Percentiles rank a stretch among this genome's conserved stretches.
These are phyloP conservation scores for Centrocercus urophasianus DNA, from an alignment of 2,113 vertebrate genomes.

Conservation along the genomic window DNA sequence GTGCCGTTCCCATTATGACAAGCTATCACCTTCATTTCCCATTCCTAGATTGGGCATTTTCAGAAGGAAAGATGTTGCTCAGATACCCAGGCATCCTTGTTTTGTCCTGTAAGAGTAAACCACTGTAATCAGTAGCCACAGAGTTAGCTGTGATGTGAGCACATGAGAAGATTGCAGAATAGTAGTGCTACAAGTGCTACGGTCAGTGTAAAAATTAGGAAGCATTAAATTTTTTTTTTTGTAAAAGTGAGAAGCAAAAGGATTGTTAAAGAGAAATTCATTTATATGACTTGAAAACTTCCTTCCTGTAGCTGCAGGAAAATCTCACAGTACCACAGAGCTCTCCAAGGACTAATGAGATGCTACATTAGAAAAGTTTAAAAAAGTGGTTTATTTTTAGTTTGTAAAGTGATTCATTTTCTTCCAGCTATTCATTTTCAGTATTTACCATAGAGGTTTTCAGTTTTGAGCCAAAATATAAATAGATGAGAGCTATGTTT, in stretches of 20 bases:
- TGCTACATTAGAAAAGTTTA: background rate
- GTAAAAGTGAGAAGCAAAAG: background rate
- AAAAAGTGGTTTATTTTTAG: background rate
- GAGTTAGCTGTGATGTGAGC: fast-evolving
- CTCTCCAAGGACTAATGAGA: background rate
- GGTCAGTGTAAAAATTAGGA: background rate
- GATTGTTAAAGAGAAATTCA: background rate
- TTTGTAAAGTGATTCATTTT: background rate
- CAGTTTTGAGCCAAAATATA: background rate
- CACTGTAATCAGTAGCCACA: background rate
- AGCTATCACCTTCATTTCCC: background rate
- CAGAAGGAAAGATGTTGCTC: background rate
- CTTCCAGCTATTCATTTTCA: background rate
- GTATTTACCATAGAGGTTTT: background rate
- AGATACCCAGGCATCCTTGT: background rate
- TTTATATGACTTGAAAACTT: background rate
- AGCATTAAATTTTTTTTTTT: background rate
- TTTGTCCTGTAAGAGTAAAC: background rate
- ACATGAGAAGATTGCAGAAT: background rate
- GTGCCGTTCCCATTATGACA: background rate
- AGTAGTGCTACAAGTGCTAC: background rate
- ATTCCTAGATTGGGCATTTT: background rate
- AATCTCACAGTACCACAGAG: background rate
- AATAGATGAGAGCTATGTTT: background rate
- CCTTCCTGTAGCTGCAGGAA: constrained; percentile 35